Percentiles rank a stretch among this genome's conserved stretches.
These are phyloP conservation scores for Falco peregrinus DNA, from an alignment of 2,797 vertebrate genomes.

Conservation along the genomic window DNA sequence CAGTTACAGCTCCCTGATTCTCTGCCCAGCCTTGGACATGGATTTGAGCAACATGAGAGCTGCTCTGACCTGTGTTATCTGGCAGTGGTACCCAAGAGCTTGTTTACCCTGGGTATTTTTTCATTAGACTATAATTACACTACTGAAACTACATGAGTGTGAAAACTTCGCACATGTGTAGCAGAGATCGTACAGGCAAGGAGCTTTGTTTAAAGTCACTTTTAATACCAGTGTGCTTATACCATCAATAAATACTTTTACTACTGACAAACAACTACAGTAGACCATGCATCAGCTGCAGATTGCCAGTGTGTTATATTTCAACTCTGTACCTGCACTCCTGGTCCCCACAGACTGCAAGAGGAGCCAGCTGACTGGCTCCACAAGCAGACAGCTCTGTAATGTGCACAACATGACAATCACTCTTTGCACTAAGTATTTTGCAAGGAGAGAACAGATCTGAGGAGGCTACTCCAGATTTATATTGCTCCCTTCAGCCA, in stretches of 20 bases:
- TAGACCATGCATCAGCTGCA: fast-evolving
- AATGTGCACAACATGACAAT: fast-evolving
- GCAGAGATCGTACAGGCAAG: neutral
- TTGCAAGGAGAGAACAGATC: neutral
- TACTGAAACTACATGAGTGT: neutral
- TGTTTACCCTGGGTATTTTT: conserved; percentile 31
- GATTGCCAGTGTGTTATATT: neutral
- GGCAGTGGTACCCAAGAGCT: conserved; percentile 6
- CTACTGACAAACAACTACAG: neutral
- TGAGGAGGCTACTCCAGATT: neutral
- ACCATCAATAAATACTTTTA: neutral
- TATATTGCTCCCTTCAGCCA: neutral
- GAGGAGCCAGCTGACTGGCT: neutral
- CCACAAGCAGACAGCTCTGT: neutral
- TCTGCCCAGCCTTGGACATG: neutral
- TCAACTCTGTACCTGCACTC: neutral
- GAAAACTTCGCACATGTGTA: neutral
- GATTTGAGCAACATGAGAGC: conserved; percentile 25
- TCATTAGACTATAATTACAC: neutral
- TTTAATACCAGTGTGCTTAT: neutral
- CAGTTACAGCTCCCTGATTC: neutral
- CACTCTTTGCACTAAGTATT: neutral
- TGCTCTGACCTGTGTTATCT: conserved; percentile 24
- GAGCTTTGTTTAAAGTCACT: neutral
- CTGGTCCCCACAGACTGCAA: neutral